Evolutionary conservation across 1,140 invertebrate genomes (phyloP), one percentile per base, ranked within the genome.

Genomic region (Probaryconus sp.): DNA sequence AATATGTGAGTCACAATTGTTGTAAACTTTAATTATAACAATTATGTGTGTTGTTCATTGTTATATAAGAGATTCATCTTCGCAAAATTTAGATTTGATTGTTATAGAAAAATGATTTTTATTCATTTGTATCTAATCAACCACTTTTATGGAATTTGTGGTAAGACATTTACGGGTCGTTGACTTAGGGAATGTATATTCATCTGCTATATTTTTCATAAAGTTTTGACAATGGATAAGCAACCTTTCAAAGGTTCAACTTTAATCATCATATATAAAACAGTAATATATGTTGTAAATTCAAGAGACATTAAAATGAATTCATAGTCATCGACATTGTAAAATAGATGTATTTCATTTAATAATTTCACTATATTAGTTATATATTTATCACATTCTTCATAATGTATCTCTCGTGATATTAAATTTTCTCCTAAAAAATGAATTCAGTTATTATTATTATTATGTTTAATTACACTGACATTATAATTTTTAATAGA

Each of bases 191-290:
- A 40, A 40, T 18, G 7, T 9, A 20, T 5, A 18, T 42, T 10
- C 37, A 21, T 33, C 58, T 26, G 53, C 35, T 47, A 97, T 94
- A 0, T 89, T 91, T 85, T 96, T 97, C 18, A 97, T 92, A 51
- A 97, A 88, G 87, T 97, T 97, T 55, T 98, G 90, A 76, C 94
- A 95, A 64, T 96, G 94, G 68, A 98, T 95, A 30, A 92, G 92
- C 83, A 98, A 96, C 80, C 92, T 89, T 82, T 96, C 94, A 88
- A 96, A 97, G 16, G 93, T 84, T 20, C 93, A 89, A 73, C 89
- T 87, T 86, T 94, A 91, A 26, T 93, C 94, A 65, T 90, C 89
- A 56, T 93, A 91, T 13, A 94, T 95, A 82, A 98, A 98, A 71
- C 95, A 93, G 87, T 96, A 96, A 83, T 92, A n/a, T n/a, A 93